Base-by-base conservation (phyloP, 2,113 vertebrate genomes). In the Andinoacara biseriatus region DNA sequence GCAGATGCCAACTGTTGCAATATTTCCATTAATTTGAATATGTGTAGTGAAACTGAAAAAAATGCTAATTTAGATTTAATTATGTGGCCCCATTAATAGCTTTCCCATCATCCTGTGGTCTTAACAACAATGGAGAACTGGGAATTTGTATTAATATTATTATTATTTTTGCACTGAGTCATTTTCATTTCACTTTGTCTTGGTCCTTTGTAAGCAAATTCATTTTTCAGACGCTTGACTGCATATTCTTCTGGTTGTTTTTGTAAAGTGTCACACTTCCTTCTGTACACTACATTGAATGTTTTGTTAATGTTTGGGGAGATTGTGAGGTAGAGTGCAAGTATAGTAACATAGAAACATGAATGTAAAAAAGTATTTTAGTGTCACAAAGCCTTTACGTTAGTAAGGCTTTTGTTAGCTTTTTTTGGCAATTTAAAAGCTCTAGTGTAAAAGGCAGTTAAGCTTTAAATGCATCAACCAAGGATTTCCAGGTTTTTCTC, bases 41-140 rank as follows among this genome's bases (percentile, higher is more conserved):
- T 33, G 46, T n/a, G 67, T 54, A 54, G 67, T 58, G 54, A 58
- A 75, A 72, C 26, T 72, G 2, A 54, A 72, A 54, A 72, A 8
- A 72, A 14, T 54, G 33, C 10, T 58, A 43, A 76, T 76, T 75
- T 40, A 18, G 56, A 76, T 76, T 76, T 59, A 20, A 58, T 72
- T 72, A 72, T 72, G 67, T 72, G 67, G 52, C 46, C 67, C 33
- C 26, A 72, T 72, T 54, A 72, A 72, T 72, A 54, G 67, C 46
- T 72, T 14, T 26, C 35, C 40, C 56, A 54, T 4, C 67, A 72
- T 54, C 46, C 67, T 33, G 67, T 9, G 17, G 46, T 54, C 2
- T 52, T 31, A 52, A 72, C 13, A 3, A 72, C 26, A 52, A 72
- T 31, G 29, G 52, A 72, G 29, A 52, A 72, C 20, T 72, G 46